Conservation (phyloP, 2,113 vertebrate species). For the Thryonomys swinderianus region DNA sequence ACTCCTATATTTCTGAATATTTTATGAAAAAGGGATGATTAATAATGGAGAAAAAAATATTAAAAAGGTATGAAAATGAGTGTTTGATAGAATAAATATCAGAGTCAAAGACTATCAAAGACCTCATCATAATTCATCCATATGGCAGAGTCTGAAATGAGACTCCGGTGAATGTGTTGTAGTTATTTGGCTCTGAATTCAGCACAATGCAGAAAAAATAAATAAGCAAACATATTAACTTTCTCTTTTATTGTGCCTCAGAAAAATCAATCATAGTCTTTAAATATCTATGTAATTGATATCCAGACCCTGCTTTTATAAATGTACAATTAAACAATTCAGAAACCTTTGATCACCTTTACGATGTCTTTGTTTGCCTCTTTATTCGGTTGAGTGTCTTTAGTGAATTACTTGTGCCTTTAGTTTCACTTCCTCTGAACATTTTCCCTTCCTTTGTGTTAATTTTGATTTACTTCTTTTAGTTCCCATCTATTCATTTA, state of each 20-base stretch:
- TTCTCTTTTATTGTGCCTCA: not conserved
- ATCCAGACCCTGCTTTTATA: not conserved
- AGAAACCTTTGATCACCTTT: not conserved
- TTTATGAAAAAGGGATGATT: not conserved
- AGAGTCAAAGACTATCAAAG: not conserved
- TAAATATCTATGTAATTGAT: not conserved
- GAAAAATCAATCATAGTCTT: not conserved
- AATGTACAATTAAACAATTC: not conserved
- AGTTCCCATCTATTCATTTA: conserved; percentile 23
- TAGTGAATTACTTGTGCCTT: not conserved
- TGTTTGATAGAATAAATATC: not conserved
- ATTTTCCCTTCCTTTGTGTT: conserved; percentile 4
- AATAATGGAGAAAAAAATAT: not conserved
- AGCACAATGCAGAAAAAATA: not conserved
- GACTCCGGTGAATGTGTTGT: not conserved
- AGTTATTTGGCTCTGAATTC: not conserved
- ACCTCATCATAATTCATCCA: not conserved
- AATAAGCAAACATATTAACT: not conserved
- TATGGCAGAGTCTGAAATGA: not conserved
- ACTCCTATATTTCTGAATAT: not conserved
- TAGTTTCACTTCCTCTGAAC: not conserved
- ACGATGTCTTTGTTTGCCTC: not conserved
- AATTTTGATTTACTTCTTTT: conserved; percentile 30
- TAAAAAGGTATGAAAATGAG: not conserved
- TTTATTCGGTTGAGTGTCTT: not conserved